Evolutionary conservation across 2,797 vertebrate genomes (phyloP).

Genomic region (Squalus acanthias): DNA sequence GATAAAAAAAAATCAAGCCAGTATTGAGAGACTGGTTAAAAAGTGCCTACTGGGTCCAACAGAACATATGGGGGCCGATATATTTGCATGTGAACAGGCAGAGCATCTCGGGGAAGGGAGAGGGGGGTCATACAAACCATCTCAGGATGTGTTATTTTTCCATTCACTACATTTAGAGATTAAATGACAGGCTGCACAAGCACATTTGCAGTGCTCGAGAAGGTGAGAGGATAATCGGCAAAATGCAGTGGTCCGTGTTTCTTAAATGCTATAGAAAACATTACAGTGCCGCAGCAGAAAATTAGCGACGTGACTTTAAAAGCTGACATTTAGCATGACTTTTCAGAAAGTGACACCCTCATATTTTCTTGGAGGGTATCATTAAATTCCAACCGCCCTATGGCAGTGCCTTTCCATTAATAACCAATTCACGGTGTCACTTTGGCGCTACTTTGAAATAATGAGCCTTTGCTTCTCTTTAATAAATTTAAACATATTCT

Average conservation of each 20-base stretch:
- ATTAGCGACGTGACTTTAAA: conserved; percentile 98
- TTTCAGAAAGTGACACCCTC: conserved; percentile 99
- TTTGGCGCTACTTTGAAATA: conserved; percentile 96
- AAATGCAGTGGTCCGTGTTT: conserved; percentile 99
- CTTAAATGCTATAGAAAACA: conserved; percentile 99
- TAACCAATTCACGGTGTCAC: conserved; percentile 99
- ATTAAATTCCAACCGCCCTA: conserved; percentile 99
- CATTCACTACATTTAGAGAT: conserved; percentile 99
- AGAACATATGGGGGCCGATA: not conserved
- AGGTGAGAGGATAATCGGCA: conserved; percentile 99
- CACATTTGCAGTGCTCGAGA: conserved; percentile 96
- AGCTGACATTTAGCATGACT: conserved; percentile 99
- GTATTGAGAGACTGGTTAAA: not conserved
- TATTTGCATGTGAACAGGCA: not conserved
- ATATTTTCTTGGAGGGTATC: conserved; percentile 99
- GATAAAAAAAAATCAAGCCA: not conserved
- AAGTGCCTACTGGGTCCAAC: not conserved
- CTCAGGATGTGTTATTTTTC: conserved; percentile 68
- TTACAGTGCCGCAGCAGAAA: conserved; percentile 99
- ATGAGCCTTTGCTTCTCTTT: conserved; percentile 99
- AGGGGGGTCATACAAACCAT: not conserved
- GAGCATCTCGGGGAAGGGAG: not conserved
- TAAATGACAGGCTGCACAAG: conserved; percentile 99
- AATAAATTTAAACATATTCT: conserved; percentile 99
- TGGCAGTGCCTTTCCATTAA: conserved; percentile 99